Conservation (phyloP, 2,888 invertebrate genomes). For the Beris chalybata region DNA sequence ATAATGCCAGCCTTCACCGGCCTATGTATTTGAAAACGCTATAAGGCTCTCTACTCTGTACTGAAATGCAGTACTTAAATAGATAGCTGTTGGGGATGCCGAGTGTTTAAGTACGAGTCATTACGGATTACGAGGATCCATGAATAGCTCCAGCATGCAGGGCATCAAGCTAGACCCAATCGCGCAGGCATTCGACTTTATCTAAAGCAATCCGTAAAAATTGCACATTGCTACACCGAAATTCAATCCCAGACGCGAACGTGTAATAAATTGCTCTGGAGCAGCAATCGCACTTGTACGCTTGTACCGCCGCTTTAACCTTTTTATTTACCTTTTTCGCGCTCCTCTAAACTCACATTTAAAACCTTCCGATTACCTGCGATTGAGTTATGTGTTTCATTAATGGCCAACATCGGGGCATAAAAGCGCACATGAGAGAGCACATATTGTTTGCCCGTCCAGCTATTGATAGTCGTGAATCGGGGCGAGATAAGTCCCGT, state of each 20-base stretch:
- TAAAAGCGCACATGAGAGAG: conserved; percentile 15
- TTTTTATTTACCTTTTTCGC: conserved; percentile 34
- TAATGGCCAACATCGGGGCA: conserved; percentile 39
- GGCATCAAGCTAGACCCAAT: background rate
- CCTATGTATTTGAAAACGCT: too few relatives aligned
- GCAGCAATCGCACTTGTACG: conserved; percentile 37
- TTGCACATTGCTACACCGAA: conserved; percentile 39
- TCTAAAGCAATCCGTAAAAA: conserved; percentile 39
- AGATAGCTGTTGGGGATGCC: too few relatives aligned
- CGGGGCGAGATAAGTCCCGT: conserved; percentile 36
- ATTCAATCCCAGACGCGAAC: conserved; percentile 39
- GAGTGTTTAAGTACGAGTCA: too few relatives aligned
- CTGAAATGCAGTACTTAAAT: too few relatives aligned
- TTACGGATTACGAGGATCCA: too few relatives aligned
- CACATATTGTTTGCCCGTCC: conserved; percentile 35
- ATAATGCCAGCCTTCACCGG: too few relatives aligned
- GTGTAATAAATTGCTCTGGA: conserved; percentile 38
- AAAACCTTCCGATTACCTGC: conserved; percentile 36
- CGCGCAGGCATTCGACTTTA: conserved; percentile 32
- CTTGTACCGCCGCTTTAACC: conserved; percentile 8
- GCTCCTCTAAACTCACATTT: conserved; percentile 35
- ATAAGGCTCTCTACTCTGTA: too few relatives aligned
- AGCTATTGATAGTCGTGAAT: conserved; percentile 38
- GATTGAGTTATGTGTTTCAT: conserved; percentile 41
- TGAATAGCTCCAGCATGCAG: too few relatives aligned